phyloP scores from a whole-genome alignment of 1,140 invertebrate species.

The Caerostris extrusa region DNA sequence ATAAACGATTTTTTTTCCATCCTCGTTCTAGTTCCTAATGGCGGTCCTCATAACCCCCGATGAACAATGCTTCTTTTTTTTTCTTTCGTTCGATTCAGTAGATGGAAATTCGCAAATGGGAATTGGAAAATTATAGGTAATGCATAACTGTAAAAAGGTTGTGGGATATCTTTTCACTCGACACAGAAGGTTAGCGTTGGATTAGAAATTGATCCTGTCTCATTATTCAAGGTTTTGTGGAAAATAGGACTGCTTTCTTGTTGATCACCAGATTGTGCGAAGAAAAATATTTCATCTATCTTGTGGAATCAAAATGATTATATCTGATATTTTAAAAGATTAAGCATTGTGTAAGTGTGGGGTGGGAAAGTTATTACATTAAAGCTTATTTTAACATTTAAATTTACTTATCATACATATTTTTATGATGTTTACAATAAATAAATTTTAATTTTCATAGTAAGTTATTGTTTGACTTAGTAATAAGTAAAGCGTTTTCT shows the following conservation, averaged over 20 bases:
- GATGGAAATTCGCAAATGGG: conserved; percentile 28
- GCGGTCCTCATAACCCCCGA: conserved; percentile 6
- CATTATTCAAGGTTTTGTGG: not conserved
- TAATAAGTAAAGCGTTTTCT: too few relatives aligned
- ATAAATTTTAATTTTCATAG: too few relatives aligned
- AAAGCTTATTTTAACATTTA: too few relatives aligned
- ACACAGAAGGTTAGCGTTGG: not conserved
- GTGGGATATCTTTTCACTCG: not conserved
- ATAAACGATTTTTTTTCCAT: conserved; percentile 65
- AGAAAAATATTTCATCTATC: not conserved
- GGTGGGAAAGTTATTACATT: too few relatives aligned
- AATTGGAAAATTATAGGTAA: conserved; percentile 42
- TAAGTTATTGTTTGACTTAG: too few relatives aligned
- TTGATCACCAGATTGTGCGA: not conserved
- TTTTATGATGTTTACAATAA: too few relatives aligned
- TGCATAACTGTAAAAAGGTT: not conserved
- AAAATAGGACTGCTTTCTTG: not conserved
- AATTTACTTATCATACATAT: too few relatives aligned
- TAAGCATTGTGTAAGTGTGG: too few relatives aligned
- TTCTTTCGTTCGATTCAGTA: conserved; percentile 24
- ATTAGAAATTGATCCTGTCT: conserved; percentile 5
- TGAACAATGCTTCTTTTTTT: conserved; percentile 50
- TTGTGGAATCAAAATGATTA: not conserved
- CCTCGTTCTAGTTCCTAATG: not conserved
- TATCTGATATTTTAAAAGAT: not conserved